These are phyloP conservation scores for Apamea sordens DNA, from an alignment of 2,888 invertebrate genomes.

Conservation along the genomic window DNA sequence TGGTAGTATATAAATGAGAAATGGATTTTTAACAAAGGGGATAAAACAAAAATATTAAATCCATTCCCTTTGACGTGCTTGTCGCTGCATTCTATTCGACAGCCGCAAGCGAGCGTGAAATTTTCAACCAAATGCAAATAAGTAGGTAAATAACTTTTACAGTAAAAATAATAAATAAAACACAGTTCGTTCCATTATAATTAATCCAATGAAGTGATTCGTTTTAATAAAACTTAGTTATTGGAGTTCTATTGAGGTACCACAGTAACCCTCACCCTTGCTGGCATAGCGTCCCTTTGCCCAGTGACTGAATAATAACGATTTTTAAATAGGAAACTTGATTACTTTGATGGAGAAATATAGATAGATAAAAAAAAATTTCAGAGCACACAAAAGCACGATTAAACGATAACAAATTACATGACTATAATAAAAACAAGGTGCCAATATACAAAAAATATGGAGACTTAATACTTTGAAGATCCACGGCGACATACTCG, in stretches of 20 bases:
- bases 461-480: background rate
- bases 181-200: background rate
- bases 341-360: background rate
- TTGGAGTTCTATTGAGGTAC: background rate
- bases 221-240: background rate
- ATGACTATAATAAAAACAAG: no score
- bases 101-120: background rate
- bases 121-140: no score
- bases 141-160: background rate
- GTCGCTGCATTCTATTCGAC: conserved; percentile 9
- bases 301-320: no score
- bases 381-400: no score
- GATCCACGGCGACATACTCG: no score
- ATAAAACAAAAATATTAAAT: background rate
- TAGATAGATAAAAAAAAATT: no score
- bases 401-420: no score
- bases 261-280: background rate
- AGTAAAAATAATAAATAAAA: background rate
- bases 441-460: background rate
- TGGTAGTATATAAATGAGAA: background rate
- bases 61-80: background rate
- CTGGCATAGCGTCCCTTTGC: background rate
- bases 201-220: background rate
- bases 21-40: background rate
- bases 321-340: background rate